Evolutionary conservation across 35 echinoderm and acorn worm genomes (phyloP), one percentile per base, ranked within the genome.

Genomic region (Heliocidaris tuberculata): DNA sequence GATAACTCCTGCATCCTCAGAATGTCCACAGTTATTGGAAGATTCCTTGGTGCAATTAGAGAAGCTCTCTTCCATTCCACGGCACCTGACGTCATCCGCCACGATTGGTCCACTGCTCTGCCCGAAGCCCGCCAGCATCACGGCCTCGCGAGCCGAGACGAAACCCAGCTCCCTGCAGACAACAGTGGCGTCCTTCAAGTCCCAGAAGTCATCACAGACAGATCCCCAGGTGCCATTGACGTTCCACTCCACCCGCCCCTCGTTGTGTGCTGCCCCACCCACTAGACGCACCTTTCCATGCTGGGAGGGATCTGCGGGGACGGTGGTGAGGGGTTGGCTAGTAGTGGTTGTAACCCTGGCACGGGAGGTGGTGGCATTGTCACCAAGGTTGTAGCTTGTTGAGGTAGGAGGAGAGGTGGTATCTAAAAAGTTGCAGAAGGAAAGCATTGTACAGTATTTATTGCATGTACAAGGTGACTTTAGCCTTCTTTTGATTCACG

Each of bases 1-100:
- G 13, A 87, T 50, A 31, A 96, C 96, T 30, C 94, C 86, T 13
- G 96, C 96, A 95, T 96, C 96, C 42, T 95, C 94, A 31, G 86
- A 49, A 61, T 96, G 96, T 21, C 47, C 96, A 59, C 96, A 96
- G 65, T 95, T 93, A 54, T 97, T 90, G 30, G 92, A 19, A 31
- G 86, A 31, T 31, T 31, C 30, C 90, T 95, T 93, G 30, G 15
- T 7, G 85, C 96, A 96, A 19, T 85, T 85, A 31, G 85, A 8
- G 13, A 96, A 65, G 16, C 32, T 61, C 42, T 87, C 94, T 92
- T 96, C 96, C 11, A 48, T 48, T 4, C 94, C 96, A 31, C 70
- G 49, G 56, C 96, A 96, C 32, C 13, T 4, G 21, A 96, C 86
- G 86, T 96, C 90, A 60, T 95, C 94, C 2, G 94, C 90, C 11